These are phyloP conservation scores for Drosophila glabriapex DNA, from an alignment of 2,888 invertebrate species.

Conservation along the genomic window DNA sequence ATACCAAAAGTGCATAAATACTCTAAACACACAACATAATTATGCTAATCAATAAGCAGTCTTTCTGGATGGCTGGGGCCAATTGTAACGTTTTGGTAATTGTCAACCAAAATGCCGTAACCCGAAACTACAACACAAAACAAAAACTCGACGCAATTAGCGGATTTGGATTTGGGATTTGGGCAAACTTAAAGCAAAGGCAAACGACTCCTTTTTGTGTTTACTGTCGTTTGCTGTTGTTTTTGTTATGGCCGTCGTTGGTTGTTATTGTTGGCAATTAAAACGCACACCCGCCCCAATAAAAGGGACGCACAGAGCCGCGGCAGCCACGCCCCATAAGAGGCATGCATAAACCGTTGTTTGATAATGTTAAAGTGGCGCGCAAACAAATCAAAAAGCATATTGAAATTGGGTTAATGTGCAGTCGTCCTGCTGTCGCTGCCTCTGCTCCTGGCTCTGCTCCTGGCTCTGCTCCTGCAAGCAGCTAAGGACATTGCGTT, in stretches of 20 bases:
- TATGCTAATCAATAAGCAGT: conserved; percentile 69
- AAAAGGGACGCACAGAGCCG: not conserved
- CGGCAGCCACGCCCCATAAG: conserved; percentile 18
- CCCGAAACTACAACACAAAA: conserved; percentile 55
- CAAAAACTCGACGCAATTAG: conserved; percentile 74
- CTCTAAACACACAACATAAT: conserved; percentile 26
- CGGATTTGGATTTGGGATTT: conserved; percentile 71
- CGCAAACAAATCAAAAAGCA: conserved; percentile 84
- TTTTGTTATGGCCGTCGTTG: conserved; percentile 65
- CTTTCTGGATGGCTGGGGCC: conserved; percentile 28
- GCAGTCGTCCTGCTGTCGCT: conserved; percentile 43
- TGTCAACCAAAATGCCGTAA: conserved; percentile 36
- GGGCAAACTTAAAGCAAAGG: conserved; percentile 56
- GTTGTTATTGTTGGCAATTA: conserved; percentile 76
- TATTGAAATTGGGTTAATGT: conserved; percentile 83
- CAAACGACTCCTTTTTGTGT: conserved; percentile 31
- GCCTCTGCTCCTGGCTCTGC: not conserved
- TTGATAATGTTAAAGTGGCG: conserved; percentile 84
- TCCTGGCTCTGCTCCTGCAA: not conserved
- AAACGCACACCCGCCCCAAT: conserved; percentile 50
- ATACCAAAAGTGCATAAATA: not conserved
- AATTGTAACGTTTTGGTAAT: conserved; percentile 20
- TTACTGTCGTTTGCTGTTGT: conserved; percentile 32
- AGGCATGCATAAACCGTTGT: conserved; percentile 73
- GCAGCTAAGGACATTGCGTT: conserved; percentile 62